These are phyloP conservation scores for Xyrichtys novacula DNA, from an alignment of 2,797 vertebrate species.

Conservation along the genomic window DNA sequence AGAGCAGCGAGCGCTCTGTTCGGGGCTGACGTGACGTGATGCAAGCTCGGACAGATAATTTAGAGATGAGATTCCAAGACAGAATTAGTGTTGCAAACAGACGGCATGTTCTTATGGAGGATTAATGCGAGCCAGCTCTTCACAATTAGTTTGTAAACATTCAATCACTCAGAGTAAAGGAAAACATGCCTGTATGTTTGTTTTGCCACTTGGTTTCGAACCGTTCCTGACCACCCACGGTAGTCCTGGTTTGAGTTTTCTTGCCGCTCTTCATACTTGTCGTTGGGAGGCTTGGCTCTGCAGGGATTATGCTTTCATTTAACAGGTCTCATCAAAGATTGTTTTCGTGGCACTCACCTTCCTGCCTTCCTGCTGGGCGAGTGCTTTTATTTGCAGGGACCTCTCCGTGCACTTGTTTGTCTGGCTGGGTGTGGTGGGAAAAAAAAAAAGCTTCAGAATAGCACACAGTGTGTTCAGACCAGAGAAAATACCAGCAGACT, in stretches of 20 bases:
- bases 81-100: slow-evolving; percentile 62
- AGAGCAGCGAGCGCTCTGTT: slow-evolving; percentile 57
- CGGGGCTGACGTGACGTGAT: slow-evolving; percentile 60
- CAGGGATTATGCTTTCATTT: slow-evolving; percentile 56
- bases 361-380: slow-evolving; percentile 48
- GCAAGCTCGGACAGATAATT: slow-evolving; percentile 54
- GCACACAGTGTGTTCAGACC: slow-evolving; percentile 6
- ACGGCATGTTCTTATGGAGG: slow-evolving; percentile 45
- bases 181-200: slow-evolving; percentile 60
- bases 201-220: slow-evolving; percentile 71
- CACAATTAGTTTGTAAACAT: slow-evolving; percentile 80
- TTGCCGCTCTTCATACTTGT: slow-evolving; percentile 41
- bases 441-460: slow-evolving; percentile 44
- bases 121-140: slow-evolving; percentile 59
- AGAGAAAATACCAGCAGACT: slow-evolving; percentile 30
- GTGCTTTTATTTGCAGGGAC: slow-evolving; percentile 49
- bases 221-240: slow-evolving; percentile 81
- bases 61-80: slow-evolving; percentile 61
- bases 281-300: slow-evolving; percentile 37
- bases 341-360: slow-evolving; percentile 61
- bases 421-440: slow-evolving; percentile 42
- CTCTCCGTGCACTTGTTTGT: slow-evolving; percentile 28
- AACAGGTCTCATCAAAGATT: slow-evolving; percentile 50
- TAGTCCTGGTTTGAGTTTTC: slow-evolving; percentile 66
- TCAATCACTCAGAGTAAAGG: slow-evolving; percentile 65